Evolutionary conservation across 1,140 invertebrate genomes (phyloP), one percentile per base, ranked within the genome.

Genomic region (Camponotus pennsylvanicus): DNA sequence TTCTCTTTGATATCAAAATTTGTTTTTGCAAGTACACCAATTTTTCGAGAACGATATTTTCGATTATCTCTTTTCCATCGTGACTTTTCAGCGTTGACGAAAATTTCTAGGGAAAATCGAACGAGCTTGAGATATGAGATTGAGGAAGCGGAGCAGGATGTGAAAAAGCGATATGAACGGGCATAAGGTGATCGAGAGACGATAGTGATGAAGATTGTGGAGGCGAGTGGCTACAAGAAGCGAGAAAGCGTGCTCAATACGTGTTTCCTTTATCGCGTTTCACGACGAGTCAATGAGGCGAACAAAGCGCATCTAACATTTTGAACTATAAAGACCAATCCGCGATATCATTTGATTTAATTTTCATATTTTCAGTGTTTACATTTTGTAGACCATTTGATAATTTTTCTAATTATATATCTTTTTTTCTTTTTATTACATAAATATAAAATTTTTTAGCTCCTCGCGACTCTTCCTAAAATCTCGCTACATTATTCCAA

Each of bases 181-280:
- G 55, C 61, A n/a, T 42, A 52, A 75, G 63, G 82, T 83, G 87
- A 78, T 89, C 79, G 85, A 59, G 40, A 70, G 52, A 69, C 79
- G 75, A 86, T 70, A 86, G 67, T 71, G 61, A 59, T 64, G 37
- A 70, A 79, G 67, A 78, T 75, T 83, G 49, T 18, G n/a, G 71
- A 45, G 59, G 61, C 61, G 64, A 71, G 69, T 70, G 85, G 73
- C n/a, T 42, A 67, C 45, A 40, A 87, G 80, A 86, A 85, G 69
- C 70, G 88, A 91, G 87, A 87, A 84, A 92, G 90, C 92, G 91
- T 92, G 93, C 91, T 94, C 93, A 93, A 94, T 93, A 93, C 93
- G 93, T 94, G 92, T 93, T 94, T 93, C 92, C 88, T 92, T 94
- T 94, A 94, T 94, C 93, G 91, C 90, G 88, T 92, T 83, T 93